phyloP scores from a whole-genome alignment of 2,888 invertebrate species.

The Diaphora mendica region DNA sequence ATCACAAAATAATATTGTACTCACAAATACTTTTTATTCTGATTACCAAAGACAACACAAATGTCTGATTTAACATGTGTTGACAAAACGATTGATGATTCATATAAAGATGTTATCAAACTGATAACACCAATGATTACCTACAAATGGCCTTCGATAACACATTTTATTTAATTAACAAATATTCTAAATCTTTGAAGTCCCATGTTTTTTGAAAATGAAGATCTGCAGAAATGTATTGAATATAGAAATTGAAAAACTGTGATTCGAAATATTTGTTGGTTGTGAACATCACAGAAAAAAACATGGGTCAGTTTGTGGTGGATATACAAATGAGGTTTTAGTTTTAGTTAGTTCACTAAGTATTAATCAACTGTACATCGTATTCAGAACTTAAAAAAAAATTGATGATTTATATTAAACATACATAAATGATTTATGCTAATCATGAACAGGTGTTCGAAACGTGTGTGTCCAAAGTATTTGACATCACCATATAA shows the following conservation, averaged over 20 bases:
- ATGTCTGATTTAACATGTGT: neutral
- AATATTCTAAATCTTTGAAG: neutral
- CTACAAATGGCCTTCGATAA: neutral
- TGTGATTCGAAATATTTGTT: neutral
- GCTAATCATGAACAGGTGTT: slow-evolving; percentile 22
- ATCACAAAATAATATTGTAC: neutral
- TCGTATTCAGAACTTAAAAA: neutral
- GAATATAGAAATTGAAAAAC: neutral
- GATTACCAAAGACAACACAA: neutral
- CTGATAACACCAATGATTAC: neutral
- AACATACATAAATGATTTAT: neutral
- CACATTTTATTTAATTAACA: neutral
- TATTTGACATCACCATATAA: slow-evolving; percentile 41
- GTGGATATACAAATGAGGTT: neutral
- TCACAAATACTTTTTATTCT: neutral
- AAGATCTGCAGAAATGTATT: neutral
- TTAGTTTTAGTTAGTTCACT: neutral
- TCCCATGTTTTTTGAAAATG: neutral
- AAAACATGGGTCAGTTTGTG: neutral
- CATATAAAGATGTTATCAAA: slow-evolving; percentile 2
- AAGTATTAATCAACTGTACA: neutral
- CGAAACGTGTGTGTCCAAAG: slow-evolving; percentile 25
- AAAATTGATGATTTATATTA: neutral
- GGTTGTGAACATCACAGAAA: neutral
- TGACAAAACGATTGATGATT: neutral